Base-by-base conservation (phyloP, 2,888 invertebrate genomes). In the Schrankia costaestrigalis region DNA sequence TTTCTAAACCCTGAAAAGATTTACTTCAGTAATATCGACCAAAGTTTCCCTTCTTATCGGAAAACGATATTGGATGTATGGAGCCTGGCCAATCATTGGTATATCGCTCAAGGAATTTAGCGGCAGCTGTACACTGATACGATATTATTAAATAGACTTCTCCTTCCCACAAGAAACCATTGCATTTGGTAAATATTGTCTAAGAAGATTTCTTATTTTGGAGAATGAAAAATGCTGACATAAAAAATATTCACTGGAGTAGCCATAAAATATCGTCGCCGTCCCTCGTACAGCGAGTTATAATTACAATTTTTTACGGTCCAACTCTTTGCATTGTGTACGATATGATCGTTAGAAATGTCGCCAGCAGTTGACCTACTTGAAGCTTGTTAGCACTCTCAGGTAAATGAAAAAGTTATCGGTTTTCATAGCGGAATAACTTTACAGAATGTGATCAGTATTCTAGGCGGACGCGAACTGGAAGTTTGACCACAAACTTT, bases 1-100 rank as follows among this genome's bases (percentile, higher is more conserved):
- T 83, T 80, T 80, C 70, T 78, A 77, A 81, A 73, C 72, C 80
- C 70, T 77, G 70, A 71, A 80, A 80, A 79, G 80, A 77, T 79
- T 78, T 76, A 62, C 63, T 61, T 64, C 51, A 57, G 66, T 69
- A 71, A 71, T 68, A 61, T 56, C 60, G 68, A 54, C 63, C 53
- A 64, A 66, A 75, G 68, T 76, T 74, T 65, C 62, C 63, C 68
- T 59, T 61, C 62, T 71, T 72, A 78, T 79, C 67, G 76, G 71
- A 71, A 78, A 80, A 74, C 73, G 75, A 82, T 81, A 80, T 77
- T 74, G 49, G 32, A 38, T 36, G 71, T 77, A 70, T 60, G 56
- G 52, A 45, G 55, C 48, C 46, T 54, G 41, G 38, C 37, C 57
- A 47, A 61, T 54, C 53, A 52, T 55, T 31, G 32, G 31, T 38